Evolutionary conservation across 2,888 invertebrate species (phyloP), one percentile per base, ranked within the genome.

Genomic region (Nysson spinosus): DNA sequence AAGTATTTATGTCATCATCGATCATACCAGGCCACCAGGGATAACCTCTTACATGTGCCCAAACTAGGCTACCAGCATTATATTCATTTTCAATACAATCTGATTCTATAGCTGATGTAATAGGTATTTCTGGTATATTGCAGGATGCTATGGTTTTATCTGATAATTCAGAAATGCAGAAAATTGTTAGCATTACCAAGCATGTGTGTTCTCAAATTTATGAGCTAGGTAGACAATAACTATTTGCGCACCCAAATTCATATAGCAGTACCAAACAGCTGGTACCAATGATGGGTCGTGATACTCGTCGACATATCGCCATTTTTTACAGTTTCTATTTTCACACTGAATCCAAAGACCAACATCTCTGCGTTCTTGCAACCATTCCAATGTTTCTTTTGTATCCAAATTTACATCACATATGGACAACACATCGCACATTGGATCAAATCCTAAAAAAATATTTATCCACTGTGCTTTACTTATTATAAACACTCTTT

Each of bases 11-110:
- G 75, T 91, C 91, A 78, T 92, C 91, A 66, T 93, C 92, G 0
- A 93, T 90, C 89, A 94, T 91, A 1, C 90, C 93, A 1, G 93
- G 93, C 93, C 93, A 93, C 92, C 92, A 92, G 1, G 93, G 92
- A 87, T 88, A 92, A 17, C 91, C 91, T 0, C 85, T 72, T 66
- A 91, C 69, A 28, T 88, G 89, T 0, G 91, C 93, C 91, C 92
- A 91, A 0, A 93, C 93, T 30, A 93, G 72, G 12, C 92, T 92
- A 0, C 93, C 93, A 3, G 91, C 90, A 1, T 91, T 89, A 75
- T 90, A 93, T 58, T 87, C 83, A 72, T 90, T 90, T 68, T 90
- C 88, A 20, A 93, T 91, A 22, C 91, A 80, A 55, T 90, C 90
- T 35, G 89, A 88, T 65, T 90, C 89, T 0, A 90, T 88, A 2